Percentiles rank a stretch among this genome's conserved stretches.
Evolutionary conservation across 2,888 invertebrate genomes (phyloP).

Genomic region (Caradrina clavipalpis): DNA sequence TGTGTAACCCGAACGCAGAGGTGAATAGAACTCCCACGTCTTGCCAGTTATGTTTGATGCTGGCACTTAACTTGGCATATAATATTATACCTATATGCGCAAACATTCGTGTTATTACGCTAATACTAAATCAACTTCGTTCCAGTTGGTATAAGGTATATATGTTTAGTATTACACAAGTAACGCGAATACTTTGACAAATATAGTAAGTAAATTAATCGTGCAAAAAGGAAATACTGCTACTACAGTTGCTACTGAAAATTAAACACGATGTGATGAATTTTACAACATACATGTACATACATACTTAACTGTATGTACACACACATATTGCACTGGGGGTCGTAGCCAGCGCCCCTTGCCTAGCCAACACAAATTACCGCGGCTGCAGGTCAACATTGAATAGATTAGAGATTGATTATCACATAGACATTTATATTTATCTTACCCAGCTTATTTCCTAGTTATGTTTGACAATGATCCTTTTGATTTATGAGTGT

Average conservation of each 20-base stretch:
- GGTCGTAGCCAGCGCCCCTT: background rate
- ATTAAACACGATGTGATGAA: no score
- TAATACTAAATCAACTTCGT: background rate
- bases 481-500: conserved; percentile 48
- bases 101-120: background rate
- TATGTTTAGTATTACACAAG: background rate
- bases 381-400: background rate
- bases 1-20: background rate
- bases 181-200: background rate
- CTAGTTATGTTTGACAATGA: conserved; percentile 36
- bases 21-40: background rate
- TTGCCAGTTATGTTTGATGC: background rate
- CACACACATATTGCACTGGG: no score
- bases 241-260: no score
- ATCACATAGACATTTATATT: background rate
- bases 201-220: background rate
- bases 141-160: background rate
- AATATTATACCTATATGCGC: background rate
- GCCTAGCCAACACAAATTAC: background rate
- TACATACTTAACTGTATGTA: no score
- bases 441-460: conserved; percentile 3
- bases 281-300: no score
- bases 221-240: background rate
- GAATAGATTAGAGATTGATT: conserved; percentile 18
- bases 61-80: background rate